These are phyloP conservation scores for Oryzias melastigma DNA, from an alignment of 2,113 vertebrate genomes.

Conservation along the genomic window DNA sequence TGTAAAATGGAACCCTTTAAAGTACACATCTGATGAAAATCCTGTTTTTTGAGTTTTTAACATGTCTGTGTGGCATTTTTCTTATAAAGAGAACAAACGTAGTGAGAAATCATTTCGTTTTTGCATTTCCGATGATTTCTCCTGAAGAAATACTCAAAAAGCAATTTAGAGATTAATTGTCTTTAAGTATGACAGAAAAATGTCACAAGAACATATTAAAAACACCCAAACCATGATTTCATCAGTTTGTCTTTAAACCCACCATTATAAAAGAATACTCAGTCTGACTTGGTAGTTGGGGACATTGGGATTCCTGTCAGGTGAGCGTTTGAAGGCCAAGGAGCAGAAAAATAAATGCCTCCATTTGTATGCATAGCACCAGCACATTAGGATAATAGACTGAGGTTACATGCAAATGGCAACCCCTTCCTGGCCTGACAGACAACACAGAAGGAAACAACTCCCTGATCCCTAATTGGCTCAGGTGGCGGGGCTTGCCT, in stretches of 20 bases:
- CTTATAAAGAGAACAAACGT: too few species aligned
- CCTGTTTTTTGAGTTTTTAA: too few species aligned
- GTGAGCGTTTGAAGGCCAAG: slow-evolving; percentile 69
- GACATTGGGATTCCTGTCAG: slow-evolving; percentile 76
- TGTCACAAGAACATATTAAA: too few species aligned
- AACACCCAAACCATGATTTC: too few species aligned
- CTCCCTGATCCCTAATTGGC: slow-evolving; percentile 69
- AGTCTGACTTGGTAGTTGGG: slow-evolving; percentile 45
- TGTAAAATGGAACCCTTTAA: too few species aligned
- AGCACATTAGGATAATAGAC: slow-evolving; percentile 72
- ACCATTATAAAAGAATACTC: slow-evolving; percentile 63
- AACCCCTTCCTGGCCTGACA: slow-evolving; percentile 58
- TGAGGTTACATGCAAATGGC: slow-evolving; percentile 81
- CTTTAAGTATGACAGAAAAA: too few species aligned
- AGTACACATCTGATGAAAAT: too few species aligned
- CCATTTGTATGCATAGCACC: slow-evolving; percentile 80
- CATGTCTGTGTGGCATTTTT: too few species aligned
- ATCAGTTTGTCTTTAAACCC: slow-evolving; percentile 29
- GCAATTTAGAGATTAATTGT: too few species aligned
- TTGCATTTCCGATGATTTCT: too few species aligned
- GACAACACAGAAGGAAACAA: slow-evolving; percentile 59
- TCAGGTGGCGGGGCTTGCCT: slow-evolving; percentile 72
- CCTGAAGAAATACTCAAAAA: too few species aligned
- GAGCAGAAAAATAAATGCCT: slow-evolving; percentile 71
- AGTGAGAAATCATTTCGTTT: too few species aligned